Evolutionary conservation across 1,140 invertebrate genomes (phyloP), one percentile per base, ranked within the genome.

Genomic region (Plectrocnemia conspersa): DNA sequence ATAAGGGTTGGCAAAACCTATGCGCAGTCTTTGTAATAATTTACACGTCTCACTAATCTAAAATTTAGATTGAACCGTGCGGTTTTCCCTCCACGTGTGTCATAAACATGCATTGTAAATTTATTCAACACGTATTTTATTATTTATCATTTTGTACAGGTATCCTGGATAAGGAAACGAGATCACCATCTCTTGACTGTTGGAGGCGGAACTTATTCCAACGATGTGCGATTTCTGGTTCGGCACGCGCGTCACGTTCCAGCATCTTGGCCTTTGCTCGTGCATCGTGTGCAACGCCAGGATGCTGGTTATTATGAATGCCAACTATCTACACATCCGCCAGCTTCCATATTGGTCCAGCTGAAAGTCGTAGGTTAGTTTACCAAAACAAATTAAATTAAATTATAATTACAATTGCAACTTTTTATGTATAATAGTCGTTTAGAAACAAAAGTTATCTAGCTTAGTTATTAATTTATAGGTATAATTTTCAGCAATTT

Each of bases 251-350:
- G 81, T 18, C 80, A 81, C 61, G 73, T 80, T 61, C 76, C 78
- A 65, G 77, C 77, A 45, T 84, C 88, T 61, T 89, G 86, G 85
- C 80, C 82, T 2, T 72, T 89, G 27, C 77, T 84, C 56, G 84
- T 89, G 63, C 82, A 84, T 64, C 79, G 79, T 57, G 85, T 87
- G 4, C 82, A 79, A 24, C 72, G 79, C 4, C 74, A 80, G 11
- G 87, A 90, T 64, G 81, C 79, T 5, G 86, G 86, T n/a, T 69
- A 85, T 21, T 89, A 89, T 65, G 86, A 89, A 69, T 89, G 86
- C 68, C 86, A 89, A 78, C 79, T 89, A 58, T 86, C 85, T 38
- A 84, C 85, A 33, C 84, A 89, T 70, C 87, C 87, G 46, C 85
- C 86, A 47, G 80, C 83, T 38, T 86, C 84, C 67, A 84, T 86